Evolutionary conservation across 2,888 invertebrate species (phyloP).

Genomic region (Lithodes maja): DNA sequence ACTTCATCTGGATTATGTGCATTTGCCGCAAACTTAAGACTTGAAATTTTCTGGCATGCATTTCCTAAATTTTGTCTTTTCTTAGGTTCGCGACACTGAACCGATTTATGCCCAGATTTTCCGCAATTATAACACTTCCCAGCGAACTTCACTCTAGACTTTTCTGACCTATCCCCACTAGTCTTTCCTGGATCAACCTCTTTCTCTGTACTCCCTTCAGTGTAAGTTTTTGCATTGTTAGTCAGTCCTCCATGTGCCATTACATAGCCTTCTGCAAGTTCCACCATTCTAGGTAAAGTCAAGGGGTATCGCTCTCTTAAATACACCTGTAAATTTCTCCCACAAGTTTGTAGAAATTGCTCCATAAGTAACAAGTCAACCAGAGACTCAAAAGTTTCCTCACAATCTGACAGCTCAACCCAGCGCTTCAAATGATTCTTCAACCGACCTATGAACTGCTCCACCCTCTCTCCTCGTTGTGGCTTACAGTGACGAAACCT

Average conservation of each 20-base stretch:
- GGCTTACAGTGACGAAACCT: background rate
- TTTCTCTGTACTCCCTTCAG: background rate
- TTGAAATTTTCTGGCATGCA: background rate
- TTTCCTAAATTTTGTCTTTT: background rate
- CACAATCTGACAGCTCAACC: constrained; percentile 1
- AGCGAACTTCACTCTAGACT: background rate
- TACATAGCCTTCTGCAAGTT: background rate
- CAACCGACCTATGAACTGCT: background rate
- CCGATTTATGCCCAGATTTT: background rate
- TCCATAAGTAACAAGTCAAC: background rate
- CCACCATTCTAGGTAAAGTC: background rate
- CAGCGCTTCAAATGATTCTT: background rate
- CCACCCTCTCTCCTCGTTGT: background rate
- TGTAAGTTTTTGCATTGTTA: background rate
- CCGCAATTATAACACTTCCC: background rate
- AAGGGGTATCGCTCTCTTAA: background rate
- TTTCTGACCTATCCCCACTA: background rate
- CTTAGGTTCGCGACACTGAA: background rate
- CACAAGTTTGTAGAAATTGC: background rate
- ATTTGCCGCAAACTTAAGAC: too few relatives aligned
- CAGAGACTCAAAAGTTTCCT: background rate
- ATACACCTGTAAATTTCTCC: background rate
- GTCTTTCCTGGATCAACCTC: background rate
- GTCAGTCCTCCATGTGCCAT: background rate
- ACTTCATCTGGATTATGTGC: too few relatives aligned